Conservation (phyloP, 1,140 invertebrate genomes). For the Metaphire vulgaris region DNA sequence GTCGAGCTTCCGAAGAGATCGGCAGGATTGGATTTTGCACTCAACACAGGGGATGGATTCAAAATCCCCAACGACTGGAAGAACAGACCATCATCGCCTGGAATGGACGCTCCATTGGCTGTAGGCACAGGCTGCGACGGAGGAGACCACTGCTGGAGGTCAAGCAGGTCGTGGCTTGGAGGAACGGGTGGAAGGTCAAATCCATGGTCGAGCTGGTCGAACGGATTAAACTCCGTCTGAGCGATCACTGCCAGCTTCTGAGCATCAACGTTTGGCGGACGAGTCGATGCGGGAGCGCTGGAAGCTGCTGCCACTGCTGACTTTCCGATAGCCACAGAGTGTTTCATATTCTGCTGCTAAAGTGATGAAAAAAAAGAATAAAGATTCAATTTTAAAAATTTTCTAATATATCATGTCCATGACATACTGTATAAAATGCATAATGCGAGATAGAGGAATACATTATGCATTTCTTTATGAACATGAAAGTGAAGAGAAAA, state of each 20-base stretch:
- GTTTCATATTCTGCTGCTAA: too few relatives aligned
- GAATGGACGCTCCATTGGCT: background rate
- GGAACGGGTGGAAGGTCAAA: background rate
- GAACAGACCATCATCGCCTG: background rate
- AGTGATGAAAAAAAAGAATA: too few relatives aligned
- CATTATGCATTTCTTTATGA: too few relatives aligned
- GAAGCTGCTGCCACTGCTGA: too few relatives aligned
- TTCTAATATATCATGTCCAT: too few relatives aligned
- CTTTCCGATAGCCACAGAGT: too few relatives aligned
- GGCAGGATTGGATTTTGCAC: background rate
- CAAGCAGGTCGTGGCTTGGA: background rate
- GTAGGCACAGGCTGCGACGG: background rate
- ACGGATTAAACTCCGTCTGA: background rate
- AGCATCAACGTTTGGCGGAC: too few relatives aligned
- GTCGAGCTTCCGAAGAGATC: constrained; percentile 1
- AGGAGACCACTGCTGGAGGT: background rate
- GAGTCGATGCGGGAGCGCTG: too few relatives aligned
- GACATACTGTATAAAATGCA: too few relatives aligned
- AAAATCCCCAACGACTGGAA: background rate
- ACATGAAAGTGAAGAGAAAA: too few relatives aligned
- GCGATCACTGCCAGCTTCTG: background rate
- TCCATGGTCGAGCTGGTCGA: background rate
- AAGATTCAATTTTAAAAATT: too few relatives aligned
- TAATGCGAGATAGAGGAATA: too few relatives aligned
- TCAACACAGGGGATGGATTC: background rate